Conservation (phyloP, 2,113 vertebrate genomes). For the Porphyrio hochstetteri region DNA sequence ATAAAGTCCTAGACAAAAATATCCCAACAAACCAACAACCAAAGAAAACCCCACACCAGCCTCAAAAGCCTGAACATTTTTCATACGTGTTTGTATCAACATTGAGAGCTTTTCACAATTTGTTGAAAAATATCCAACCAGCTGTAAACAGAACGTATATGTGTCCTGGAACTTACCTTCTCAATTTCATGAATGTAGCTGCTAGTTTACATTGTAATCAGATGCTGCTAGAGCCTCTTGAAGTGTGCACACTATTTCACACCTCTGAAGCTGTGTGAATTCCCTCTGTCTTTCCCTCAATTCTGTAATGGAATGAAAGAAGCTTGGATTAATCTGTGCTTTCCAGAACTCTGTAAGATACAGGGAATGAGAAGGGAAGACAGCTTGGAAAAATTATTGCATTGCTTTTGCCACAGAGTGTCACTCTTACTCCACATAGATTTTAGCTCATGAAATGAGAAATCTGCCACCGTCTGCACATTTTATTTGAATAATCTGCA, state of each 20-base stretch:
- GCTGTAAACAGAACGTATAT: constrained; percentile 1
- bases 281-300: not conserved
- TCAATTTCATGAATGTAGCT: constrained; percentile 42
- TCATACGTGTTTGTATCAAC: not conserved
- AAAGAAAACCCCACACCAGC: not conserved
- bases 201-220: constrained; percentile 43
- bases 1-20: not conserved
- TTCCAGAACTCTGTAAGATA: not conserved
- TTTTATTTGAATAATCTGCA: not conserved
- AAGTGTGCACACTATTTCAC: constrained; percentile 27
- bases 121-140: constrained; percentile 21
- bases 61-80: not conserved
- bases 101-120: not conserved
- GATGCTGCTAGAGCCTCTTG: constrained; percentile 24
- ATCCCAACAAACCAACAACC: fast-evolving
- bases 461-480: not conserved
- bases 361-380: not conserved
- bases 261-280: constrained; percentile 25
- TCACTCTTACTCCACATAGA: constrained; percentile 46
- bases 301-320: not conserved
- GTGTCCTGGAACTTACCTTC: constrained; percentile 2
- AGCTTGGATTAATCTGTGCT: not conserved
- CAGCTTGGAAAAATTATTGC: not conserved
- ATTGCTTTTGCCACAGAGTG: constrained; percentile 63
- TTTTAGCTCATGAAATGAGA: not conserved